Conservation (phyloP, 2,797 vertebrate species). For the Zalophus californianus region DNA sequence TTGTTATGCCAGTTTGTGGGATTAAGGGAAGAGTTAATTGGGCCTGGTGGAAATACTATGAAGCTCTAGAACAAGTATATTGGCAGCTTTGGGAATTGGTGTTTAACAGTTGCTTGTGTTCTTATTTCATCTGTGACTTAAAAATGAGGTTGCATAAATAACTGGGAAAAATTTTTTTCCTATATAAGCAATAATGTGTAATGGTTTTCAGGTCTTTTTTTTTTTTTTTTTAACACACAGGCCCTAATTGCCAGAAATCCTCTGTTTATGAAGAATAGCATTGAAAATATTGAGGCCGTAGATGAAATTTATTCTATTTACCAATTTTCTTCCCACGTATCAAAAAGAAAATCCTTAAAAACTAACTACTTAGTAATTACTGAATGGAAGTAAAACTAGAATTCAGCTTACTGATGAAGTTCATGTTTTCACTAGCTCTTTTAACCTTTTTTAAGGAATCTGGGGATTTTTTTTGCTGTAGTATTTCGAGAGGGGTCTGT, state of each 20-base stretch:
- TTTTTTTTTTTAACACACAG: neutral
- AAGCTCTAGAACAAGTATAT: slow-evolving; percentile 41
- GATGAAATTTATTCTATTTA: slow-evolving; percentile 51
- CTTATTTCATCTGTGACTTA: slow-evolving; percentile 62
- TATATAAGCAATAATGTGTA: slow-evolving; percentile 1
- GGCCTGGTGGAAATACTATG: slow-evolving; percentile 51
- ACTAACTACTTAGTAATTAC: slow-evolving; percentile 15
- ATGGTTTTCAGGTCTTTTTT: slow-evolving; percentile 37
- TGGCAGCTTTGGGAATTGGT: slow-evolving; percentile 42
- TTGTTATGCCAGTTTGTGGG: slow-evolving; percentile 7
- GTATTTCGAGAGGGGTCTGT: neutral
- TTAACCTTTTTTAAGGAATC: slow-evolving; percentile 5
- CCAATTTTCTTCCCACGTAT: slow-evolving; percentile 37
- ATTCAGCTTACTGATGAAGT: neutral
- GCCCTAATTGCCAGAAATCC: slow-evolving; percentile 1
- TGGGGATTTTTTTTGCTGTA: neutral
- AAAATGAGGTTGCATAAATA: slow-evolving; percentile 34
- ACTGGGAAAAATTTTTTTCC: neutral
- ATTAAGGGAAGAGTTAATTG: slow-evolving; percentile 58
- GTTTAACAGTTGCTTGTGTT: slow-evolving; percentile 28
- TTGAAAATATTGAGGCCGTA: slow-evolving; percentile 48
- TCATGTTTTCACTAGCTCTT: slow-evolving; percentile 13
- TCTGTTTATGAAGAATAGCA: slow-evolving; percentile 28
- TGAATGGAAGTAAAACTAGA: slow-evolving; percentile 42
- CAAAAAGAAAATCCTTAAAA: slow-evolving; percentile 57